Base-by-base conservation (phyloP, 2,888 invertebrate species). In the Trypoxylon attenuatum region DNA sequence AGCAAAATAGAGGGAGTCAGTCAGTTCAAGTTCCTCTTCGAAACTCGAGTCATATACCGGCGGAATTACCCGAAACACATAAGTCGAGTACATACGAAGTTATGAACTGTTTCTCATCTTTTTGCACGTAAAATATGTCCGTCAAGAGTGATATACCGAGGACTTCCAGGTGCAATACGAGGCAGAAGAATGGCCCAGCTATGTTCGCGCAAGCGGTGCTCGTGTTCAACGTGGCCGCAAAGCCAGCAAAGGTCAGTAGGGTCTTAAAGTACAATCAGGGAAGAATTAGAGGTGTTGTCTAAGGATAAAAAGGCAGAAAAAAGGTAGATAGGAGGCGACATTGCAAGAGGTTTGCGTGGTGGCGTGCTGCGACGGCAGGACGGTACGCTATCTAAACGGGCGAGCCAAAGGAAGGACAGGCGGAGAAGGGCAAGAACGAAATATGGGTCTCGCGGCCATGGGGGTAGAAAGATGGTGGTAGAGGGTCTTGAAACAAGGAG, bases 361-460 rank as follows among this genome's bases (percentile, higher is more conserved):
- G 8, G 60, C 67, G 66, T 60, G 66, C 59, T 51, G 51, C 22
- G 23, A 39, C 27, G 27, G 27, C 27, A 27, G 8, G 6, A n/a
- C 27, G 27, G 27, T 27, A 27, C n/a, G n/a, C n/a, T 27, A 27
- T 27, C 27, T 27, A n/a, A 6, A 27, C 6, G 27, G 27, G 27
- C 2, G n/a, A 27, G 27, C 8, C 27, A 27, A 27, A 27, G 27
- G 5, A n/a, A 27, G n/a, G 27, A n/a, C 27, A 27, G 27, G 27
- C 27, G 27, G 27, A 6, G 77, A 78, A 77, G 75, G 67, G 75
- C 82, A 80, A 78, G 63, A 54, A 79, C 71, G 76, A 84, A 84
- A 83, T 84, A 84, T 84, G 81, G 82, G 79, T 83, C 76, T 81
- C 77, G 78, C 78, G 79, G 76, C 78, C 75, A 80, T 67, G 67